Evolutionary conservation across 23 tunicate genomes (phyloP), one percentile per base, ranked within the genome.

Genomic region (Aplidium turbinatum): DNA sequence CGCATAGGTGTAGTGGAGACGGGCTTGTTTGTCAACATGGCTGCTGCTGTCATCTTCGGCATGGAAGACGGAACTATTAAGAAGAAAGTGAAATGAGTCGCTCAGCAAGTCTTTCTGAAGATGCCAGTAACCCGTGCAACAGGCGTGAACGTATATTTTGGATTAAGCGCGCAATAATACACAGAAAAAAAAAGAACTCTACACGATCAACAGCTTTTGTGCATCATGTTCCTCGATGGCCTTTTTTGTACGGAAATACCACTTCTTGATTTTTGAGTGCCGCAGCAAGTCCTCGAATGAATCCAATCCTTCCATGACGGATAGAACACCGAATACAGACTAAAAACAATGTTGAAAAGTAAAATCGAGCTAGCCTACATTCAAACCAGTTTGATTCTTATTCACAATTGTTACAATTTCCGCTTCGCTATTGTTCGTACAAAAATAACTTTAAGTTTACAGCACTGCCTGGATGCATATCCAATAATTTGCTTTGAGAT

Each of bases 1-100:
- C 18, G n/a, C n/a, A 38, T 81, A 86, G 98, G 98, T 38, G 98
- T 93, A 16, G 85, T 93, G 11, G 98, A 93, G 47, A 87, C 93
- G 33, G 99, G 99, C 22, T 57, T 94, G 22, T 94, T 94, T 69
- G 81, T 94, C 20, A 54, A 82, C 54, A 86, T 82, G 90, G 90
- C 95, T 2, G 57, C 53, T 31, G 67, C 73, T 28, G 82, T 87
- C 4, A 46, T 88, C 4, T 70, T 87, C 47, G 99, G 99, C 20
- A 40, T 76, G 42, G 78, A 86, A 63, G 90, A 87, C 61, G 99
- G 99, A 26, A 66, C 79, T 3, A 78, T 85, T 38, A 85, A 82
- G 64, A 68, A 51, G 40, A 66, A 13, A 39, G 83, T 66, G 35
- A n/a, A n/a, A n/a, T n/a, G n/a, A n/a, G n/a, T n/a, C n/a, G n/a